Evolutionary conservation across 2,113 vertebrate species (phyloP), one percentile per base, ranked within the genome.

Genomic region (Regulus satrapa): DNA sequence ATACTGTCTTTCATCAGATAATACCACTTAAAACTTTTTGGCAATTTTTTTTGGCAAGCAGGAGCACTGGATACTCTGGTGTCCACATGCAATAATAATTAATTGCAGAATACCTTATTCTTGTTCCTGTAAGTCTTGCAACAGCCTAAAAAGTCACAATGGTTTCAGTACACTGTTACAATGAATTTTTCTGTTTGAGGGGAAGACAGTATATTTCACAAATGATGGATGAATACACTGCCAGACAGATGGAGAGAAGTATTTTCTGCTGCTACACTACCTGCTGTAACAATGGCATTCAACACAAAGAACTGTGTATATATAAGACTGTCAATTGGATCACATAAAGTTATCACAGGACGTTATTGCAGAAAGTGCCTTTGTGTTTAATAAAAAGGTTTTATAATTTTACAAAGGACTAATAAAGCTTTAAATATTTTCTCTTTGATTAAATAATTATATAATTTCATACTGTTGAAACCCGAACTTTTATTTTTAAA

Each of bases 61-160:
- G 21, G 2, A 88, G 26, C 12, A n/a, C 24, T 58, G 32, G 12
- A 20, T 34, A 10, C 12, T 36, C 9, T 36, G 17, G 36, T 11
- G 75, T 38, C 15, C 45, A 75, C 13, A 68, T 34, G 6, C 13
- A 82, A 63, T 80, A 61, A n/a, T 49, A 76, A 55, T 63, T 55
- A 46, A 6, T 32, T 38, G 52, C 21, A 20, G 54, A n/a, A 12
- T 31, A 52, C 1, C 0, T 0, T 26, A 29, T 28, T 28, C 20
- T 62, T 82, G 25, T 76, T 21, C 18, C 32, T 69, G 19, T 74
- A 40, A 62, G 23, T 62, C 43, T 32, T 67, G 14, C 46, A 74
- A n/a, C 18, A 56, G 59, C n/a, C 25, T 55, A 49, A 16, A 13
- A 19, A 80, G n/a, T 55, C 23, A 45, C 21, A 67, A 23, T 2